Evolutionary conservation across 1,140 invertebrate genomes (phyloP).

Genomic region (Delia radicum): DNA sequence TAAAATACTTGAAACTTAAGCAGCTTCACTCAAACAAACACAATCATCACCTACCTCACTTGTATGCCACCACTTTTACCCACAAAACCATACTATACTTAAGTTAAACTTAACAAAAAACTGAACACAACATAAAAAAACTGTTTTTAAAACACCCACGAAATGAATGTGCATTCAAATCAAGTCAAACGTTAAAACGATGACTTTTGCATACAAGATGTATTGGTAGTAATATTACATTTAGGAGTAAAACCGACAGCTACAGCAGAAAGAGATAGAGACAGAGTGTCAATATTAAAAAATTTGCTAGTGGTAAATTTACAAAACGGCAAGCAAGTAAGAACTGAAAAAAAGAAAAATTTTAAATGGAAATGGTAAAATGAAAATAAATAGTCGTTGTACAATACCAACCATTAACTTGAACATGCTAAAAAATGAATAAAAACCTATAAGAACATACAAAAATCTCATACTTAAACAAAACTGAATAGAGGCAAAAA

Average conservation of each 20-base stretch:
- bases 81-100: slow-evolving; percentile 13
- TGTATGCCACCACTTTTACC: neutral
- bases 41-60: neutral
- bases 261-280: neutral
- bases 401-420: slow-evolving; percentile 9
- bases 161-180: slow-evolving; percentile 42
- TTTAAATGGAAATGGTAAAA: slow-evolving; percentile 26
- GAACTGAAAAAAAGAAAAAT: neutral
- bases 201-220: slow-evolving; percentile 37
- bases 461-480: neutral
- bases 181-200: slow-evolving; percentile 46
- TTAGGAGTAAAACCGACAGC: neutral
- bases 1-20: slow-evolving; percentile 26
- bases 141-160: slow-evolving; percentile 21
- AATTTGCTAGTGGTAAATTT: slow-evolving; percentile 6
- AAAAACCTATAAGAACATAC: neutral
- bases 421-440: neutral
- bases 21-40: slow-evolving; percentile 9
- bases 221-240: slow-evolving; percentile 17
- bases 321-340: neutral
- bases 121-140: neutral
- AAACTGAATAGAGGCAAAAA: neutral
- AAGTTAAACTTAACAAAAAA: neutral
- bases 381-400: slow-evolving; percentile 29
- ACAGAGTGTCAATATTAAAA: neutral